Base-by-base conservation (phyloP, 2,888 invertebrate genomes). In the Suillia variegata region DNA sequence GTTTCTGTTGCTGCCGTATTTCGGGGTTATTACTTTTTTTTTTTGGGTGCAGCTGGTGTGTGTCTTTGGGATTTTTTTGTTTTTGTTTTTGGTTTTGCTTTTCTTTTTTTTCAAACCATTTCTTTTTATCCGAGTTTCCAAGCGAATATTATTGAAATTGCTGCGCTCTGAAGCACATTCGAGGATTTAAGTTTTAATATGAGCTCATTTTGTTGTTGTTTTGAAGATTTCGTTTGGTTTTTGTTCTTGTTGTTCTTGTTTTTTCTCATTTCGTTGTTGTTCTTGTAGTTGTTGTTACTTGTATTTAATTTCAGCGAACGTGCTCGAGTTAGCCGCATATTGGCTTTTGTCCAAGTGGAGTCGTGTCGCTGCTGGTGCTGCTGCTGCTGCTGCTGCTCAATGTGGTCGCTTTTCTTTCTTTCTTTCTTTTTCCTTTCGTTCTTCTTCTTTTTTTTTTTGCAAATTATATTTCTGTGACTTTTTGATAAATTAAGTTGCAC, bases 401-500 rank as follows among this genome's bases (percentile, higher is more conserved):
- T n/a, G n/a, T n/a, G n/a, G n/a, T n/a, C n/a, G n/a, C n/a, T n/a
- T n/a, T n/a, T n/a, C n/a, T n/a, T n/a, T n/a, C n/a, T n/a, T n/a
- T n/a, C n/a, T n/a, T n/a, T n/a, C n/a, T n/a, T n/a, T n/a, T n/a
- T n/a, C n/a, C n/a, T n/a, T n/a, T n/a, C n/a, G n/a, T n/a, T n/a
- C n/a, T n/a, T n/a, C n/a, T 26, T 26, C 26, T 26, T 26, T 26
- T 26, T 13, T 38, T 13, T 38, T 38, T 38, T n/a, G 15, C n/a
- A 38, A 38, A 38, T 38, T 38, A 38, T n/a, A n/a, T 38, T 38
- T 38, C 15, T 38, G 38, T 38, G 38, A 38, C 38, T 38, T 38
- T 38, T 38, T 38, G 38, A 38, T 38, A 38, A 38, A 38, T 38
- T 38, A 38, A 38, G 38, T 38, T 38, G 38, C 38, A 38, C n/a